Conservation (phyloP, 53 echinoderm and acorn worm genomes). For the Henricia sp. region DNA sequence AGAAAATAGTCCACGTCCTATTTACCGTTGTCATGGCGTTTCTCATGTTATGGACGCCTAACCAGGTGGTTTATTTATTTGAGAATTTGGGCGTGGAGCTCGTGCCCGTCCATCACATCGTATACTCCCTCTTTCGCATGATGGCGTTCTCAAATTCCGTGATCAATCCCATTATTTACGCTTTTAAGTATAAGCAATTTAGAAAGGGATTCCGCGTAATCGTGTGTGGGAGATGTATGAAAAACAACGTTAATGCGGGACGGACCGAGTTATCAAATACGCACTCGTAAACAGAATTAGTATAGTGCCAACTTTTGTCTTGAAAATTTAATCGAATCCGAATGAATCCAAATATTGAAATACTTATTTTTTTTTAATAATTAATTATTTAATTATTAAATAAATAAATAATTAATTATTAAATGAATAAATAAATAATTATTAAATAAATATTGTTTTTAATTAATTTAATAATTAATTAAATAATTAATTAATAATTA, state of each 20-base stretch:
- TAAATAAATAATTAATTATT: no score
- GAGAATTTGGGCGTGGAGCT: slow-evolving; percentile 72
- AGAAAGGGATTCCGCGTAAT: slow-evolving; percentile 89
- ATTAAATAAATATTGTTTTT: no score
- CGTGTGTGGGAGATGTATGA: slow-evolving; percentile 57
- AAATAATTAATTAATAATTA: no score
- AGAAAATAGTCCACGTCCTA: slow-evolving; percentile 85
- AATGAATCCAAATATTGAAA: no score
- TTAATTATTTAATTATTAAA: no score
- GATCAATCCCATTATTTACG: slow-evolving; percentile 96
- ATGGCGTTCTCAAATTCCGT: slow-evolving; percentile 95
- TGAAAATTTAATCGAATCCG: no score
- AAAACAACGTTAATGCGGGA: slow-evolving; percentile 13
- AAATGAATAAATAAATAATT: no score
- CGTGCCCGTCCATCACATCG: slow-evolving; percentile 43
- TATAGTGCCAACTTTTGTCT: no score
- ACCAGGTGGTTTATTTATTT: slow-evolving; percentile 87
- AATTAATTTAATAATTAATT: no score
- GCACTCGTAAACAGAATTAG: no score
- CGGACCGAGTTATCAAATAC: slow-evolving; percentile 21
- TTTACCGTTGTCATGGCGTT: slow-evolving; percentile 92
- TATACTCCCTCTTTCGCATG: slow-evolving; percentile 83
- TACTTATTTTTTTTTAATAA: no score
- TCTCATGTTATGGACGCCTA: slow-evolving; percentile 86
- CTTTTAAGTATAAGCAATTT: slow-evolving; percentile 97